Conservation (phyloP, 2,113 vertebrate genomes). For the Odontophorus gujanensis region DNA sequence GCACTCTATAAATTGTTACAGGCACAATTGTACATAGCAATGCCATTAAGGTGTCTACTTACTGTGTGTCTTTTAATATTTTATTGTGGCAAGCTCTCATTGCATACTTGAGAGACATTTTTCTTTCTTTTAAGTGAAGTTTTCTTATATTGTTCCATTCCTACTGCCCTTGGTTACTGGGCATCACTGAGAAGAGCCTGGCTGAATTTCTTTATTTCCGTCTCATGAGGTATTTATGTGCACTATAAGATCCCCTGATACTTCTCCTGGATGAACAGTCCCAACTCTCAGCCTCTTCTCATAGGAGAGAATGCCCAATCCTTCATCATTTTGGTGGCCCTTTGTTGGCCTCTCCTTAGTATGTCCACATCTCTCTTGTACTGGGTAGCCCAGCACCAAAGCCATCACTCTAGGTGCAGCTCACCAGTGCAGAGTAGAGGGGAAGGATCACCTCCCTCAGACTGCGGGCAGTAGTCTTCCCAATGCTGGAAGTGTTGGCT, state of each 20-base stretch:
- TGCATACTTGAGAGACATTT: background rate
- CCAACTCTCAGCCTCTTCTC: background rate
- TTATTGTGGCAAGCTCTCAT: constrained; percentile 27
- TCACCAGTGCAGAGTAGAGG: background rate
- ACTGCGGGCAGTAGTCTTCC: background rate
- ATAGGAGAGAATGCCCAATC: background rate
- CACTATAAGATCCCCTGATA: rapidly evolving
- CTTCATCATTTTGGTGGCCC: no score
- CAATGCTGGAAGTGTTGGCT: background rate
- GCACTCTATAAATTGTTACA: constrained; percentile 64
- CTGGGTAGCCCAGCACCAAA: background rate
- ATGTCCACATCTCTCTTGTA: background rate
- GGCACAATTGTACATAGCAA: constrained; percentile 14
- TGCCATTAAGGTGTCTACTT: background rate
- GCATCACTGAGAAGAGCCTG: background rate
- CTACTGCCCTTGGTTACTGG: background rate
- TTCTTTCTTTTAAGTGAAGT: background rate
- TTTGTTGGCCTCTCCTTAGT: background rate
- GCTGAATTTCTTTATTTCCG: background rate
- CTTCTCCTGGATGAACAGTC: background rate
- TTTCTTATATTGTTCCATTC: background rate
- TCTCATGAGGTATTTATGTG: background rate
- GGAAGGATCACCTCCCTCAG: background rate
- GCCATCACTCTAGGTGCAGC: background rate
- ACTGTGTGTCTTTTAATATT: constrained; percentile 19